Percentiles rank a stretch among this genome's conserved stretches.
phyloP scores from a whole-genome alignment of 2,797 vertebrate species.

The Enteromius fasciolatus region DNA sequence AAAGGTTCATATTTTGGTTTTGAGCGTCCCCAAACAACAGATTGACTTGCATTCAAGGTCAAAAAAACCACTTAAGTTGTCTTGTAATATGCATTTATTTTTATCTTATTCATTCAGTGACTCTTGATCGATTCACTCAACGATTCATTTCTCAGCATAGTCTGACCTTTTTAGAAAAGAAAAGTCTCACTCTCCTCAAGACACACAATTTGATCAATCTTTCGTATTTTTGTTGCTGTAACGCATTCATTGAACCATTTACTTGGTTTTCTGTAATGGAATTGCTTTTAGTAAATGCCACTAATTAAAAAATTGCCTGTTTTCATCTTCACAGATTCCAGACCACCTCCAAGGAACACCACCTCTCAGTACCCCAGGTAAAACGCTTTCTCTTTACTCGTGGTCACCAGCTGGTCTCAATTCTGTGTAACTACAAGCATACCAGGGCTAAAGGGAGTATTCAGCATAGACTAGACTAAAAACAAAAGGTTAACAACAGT shows the following conservation, averaged over 20 bases:
- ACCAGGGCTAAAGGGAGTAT: neutral
- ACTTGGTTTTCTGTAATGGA: neutral
- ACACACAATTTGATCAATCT: neutral
- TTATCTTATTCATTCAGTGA: too few relatives aligned
- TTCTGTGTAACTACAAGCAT: neutral
- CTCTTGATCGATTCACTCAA: too few relatives aligned
- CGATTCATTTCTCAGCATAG: too few relatives aligned
- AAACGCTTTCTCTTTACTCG: neutral
- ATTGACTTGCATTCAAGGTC: too few relatives aligned
- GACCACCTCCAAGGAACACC: neutral
- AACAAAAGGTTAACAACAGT: too few relatives aligned
- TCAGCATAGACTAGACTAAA: neutral
- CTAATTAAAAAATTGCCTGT: neutral
- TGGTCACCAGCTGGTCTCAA: neutral
- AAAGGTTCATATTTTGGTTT: too few relatives aligned
- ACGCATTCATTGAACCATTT: rapidly evolving
- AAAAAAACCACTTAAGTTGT: too few relatives aligned
- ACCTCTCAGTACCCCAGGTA: neutral
- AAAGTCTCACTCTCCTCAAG: too few relatives aligned
- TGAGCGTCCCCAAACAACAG: too few relatives aligned
- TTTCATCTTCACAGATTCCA: conserved; percentile 26
- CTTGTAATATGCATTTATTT: too few relatives aligned
- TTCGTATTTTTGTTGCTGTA: neutral
- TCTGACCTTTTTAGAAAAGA: neutral
- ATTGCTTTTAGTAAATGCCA: neutral